These are phyloP conservation scores for Myiozetetes cayanensis DNA, from an alignment of 2,113 vertebrate genomes.

Conservation along the genomic window DNA sequence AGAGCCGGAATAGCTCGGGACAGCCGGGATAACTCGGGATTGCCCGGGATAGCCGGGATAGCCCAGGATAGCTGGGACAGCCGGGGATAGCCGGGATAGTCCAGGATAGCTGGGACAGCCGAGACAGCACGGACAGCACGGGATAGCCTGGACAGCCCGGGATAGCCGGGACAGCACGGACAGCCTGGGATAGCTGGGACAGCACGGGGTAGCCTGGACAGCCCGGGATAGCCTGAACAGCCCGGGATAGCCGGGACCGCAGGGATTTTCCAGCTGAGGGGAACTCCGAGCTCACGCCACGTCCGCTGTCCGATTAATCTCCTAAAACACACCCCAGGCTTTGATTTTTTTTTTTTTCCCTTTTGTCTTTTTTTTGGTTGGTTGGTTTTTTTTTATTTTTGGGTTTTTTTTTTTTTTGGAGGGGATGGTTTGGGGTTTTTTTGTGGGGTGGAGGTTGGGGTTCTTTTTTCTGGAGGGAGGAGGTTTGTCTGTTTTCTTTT, in stretches of 20 bases:
- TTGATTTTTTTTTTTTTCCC: background rate
- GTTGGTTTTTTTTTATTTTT: too few relatives aligned
- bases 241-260: too few relatives aligned
- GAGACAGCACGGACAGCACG: too few relatives aligned
- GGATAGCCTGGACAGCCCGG: background rate
- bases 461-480: too few relatives aligned
- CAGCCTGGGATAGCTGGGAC: background rate
- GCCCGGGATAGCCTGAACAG: background rate
- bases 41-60: background rate
- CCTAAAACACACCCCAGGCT: background rate
- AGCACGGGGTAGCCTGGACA: background rate
- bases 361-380: fast-evolving
- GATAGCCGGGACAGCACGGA: background rate
- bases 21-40: background rate
- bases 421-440: background rate
- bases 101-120: too few relatives aligned
- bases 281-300: background rate
- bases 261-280: background rate
- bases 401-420: background rate
- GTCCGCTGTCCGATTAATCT: background rate
- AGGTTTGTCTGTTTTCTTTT: too few relatives aligned
- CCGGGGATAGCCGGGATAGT: background rate
- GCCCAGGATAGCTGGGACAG: too few relatives aligned
- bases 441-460: too few relatives aligned
- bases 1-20: background rate